Evolutionary conservation across 2,888 invertebrate genomes (phyloP).

Genomic region (Agrilus cyanescens): DNA sequence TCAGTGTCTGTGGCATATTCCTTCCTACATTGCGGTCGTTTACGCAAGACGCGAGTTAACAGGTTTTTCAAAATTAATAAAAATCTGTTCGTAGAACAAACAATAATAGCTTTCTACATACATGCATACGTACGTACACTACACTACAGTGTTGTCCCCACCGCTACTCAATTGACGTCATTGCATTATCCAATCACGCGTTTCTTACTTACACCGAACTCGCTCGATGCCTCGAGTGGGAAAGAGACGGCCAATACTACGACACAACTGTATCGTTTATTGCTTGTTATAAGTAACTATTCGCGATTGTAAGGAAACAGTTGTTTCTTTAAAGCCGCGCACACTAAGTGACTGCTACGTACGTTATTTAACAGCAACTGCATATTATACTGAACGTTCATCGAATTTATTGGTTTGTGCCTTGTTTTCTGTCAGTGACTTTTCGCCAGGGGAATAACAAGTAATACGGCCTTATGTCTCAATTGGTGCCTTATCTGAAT

Average conservation of each 20-base stretch:
- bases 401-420: background rate
- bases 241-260: constrained; percentile 8
- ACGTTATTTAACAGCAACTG: too few relatives aligned
- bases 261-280: too few relatives aligned
- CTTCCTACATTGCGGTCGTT: background rate
- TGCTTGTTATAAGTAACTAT: constrained; percentile 21
- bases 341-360: background rate
- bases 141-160: constrained; percentile 8
- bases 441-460: constrained; percentile 1
- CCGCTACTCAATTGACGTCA: constrained; percentile 17
- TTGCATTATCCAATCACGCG: constrained; percentile 17
- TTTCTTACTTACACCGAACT: background rate
- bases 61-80: constrained; percentile 10
- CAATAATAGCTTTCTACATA: constrained; percentile 14
- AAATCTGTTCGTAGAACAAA: constrained; percentile 20
- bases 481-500: constrained; percentile 46
- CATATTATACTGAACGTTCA: background rate
- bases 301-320: constrained; percentile 21
- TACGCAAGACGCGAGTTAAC: constrained; percentile 1
- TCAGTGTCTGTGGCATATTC: background rate
- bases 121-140: too few relatives aligned
- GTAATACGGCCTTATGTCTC: constrained; percentile 44
- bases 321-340: constrained; percentile 11
- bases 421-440: constrained; percentile 4
- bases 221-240: background rate